Evolutionary conservation across 2,797 vertebrate genomes (phyloP).

Genomic region (Phalanger gymnotis): DNA sequence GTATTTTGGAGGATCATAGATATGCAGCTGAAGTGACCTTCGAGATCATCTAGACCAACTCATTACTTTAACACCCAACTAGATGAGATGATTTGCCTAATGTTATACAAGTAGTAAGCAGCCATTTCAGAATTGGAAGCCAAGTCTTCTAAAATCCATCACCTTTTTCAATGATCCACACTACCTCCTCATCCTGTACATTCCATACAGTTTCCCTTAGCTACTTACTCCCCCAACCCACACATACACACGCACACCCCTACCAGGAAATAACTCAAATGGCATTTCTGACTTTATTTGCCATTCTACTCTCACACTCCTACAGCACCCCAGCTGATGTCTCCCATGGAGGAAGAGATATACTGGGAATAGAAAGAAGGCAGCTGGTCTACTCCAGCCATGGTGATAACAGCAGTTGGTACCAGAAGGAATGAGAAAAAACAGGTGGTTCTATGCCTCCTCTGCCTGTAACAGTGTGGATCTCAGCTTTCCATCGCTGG

Average conservation of each 20-base stretch:
- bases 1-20: neutral
- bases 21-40: neutral
- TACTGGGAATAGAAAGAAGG: neutral
- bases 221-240: neutral
- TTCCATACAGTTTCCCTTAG: neutral
- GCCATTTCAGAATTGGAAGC: neutral
- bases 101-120: neutral
- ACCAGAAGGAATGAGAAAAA: neutral
- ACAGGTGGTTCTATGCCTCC: neutral
- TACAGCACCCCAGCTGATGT: neutral
- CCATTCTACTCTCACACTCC: neutral
- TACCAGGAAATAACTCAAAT: conserved; percentile 14
- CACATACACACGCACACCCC: neutral
- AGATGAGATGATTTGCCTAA: neutral
- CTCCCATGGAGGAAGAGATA: neutral
- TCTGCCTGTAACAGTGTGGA: neutral
- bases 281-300: neutral
- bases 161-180: neutral
- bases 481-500: neutral
- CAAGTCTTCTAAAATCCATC: neutral
- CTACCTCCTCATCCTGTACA: neutral
- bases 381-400: neutral
- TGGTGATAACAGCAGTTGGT: neutral
- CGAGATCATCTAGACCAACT: neutral
- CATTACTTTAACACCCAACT: neutral